Base-by-base conservation (phyloP, 2,888 invertebrate species). In the Ornithoptera alexandrae region DNA sequence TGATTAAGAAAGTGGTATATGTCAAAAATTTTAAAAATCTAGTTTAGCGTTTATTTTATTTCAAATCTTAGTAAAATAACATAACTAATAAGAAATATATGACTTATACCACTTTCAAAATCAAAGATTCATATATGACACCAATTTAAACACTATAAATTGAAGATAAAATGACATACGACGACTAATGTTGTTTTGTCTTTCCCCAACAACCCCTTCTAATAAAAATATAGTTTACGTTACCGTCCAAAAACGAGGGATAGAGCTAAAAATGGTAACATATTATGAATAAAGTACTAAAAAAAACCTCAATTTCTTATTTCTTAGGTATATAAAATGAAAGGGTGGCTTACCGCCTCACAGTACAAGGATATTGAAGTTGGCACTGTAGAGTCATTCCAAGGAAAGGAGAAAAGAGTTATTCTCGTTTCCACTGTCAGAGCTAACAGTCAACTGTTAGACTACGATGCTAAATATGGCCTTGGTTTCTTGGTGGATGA, bases 311-410 rank as follows among this genome's bases (percentile, higher is more conserved):
- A 17, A 10, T 15, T 50, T 50, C 17, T 50, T 1, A 17, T 50
- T 50, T 50, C 18, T 12, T 17, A 92, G 91, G 89, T 89, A 50
- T 89, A 90, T 75, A 91, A 91, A 75, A 92, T 95, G 70, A 91
- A 91, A 74, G 77, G 81, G 0, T 83, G 83, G 74, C 84, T 95
- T 20, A 73, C 75, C 1, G 72, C 78, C 0, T 71, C 81, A 68
- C 76, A 83, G 0, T 86, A 87, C 24, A 69, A 62, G 0, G 82
- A 92, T 6, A 89, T 96, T 10, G 94, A 95, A 77, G 95, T 96
- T 63, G 98, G 97, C 0, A 96, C 97, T 0, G 97, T 97, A 1
- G 98, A 98, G 85, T 94, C 95, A 56, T 98, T 97, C 85, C 98
- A 98, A 85, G 98, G 98, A 0, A 95, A 96, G 74, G 98, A 98